These are phyloP conservation scores for Enoplosus armatus DNA, from an alignment of 2,797 vertebrate genomes.

Conservation along the genomic window DNA sequence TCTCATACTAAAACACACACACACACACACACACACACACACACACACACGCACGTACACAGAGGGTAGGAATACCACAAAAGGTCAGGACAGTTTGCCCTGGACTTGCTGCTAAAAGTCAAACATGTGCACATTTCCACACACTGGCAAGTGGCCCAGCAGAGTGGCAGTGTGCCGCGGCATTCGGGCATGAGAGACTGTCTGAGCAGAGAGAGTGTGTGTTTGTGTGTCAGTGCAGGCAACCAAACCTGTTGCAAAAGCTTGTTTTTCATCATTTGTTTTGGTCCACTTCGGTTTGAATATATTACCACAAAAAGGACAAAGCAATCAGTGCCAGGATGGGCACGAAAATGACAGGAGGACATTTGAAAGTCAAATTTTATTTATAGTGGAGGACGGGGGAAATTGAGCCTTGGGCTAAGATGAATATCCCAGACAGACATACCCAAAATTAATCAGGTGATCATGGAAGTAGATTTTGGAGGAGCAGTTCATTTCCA, in stretches of 20 bases:
- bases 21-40: slow-evolving; percentile 13
- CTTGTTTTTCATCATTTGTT: slow-evolving; percentile 49
- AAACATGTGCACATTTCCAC: slow-evolving; percentile 34
- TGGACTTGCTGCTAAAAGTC: slow-evolving; percentile 44
- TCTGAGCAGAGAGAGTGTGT: background rate
- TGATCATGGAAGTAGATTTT: slow-evolving; percentile 57
- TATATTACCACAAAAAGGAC: slow-evolving; percentile 41
- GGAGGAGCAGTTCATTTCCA: slow-evolving; percentile 54
- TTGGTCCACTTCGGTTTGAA: slow-evolving; percentile 38
- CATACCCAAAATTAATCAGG: slow-evolving; percentile 62
- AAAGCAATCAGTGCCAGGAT: slow-evolving; percentile 45
- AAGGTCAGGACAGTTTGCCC: slow-evolving; percentile 44
- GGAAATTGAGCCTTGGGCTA: slow-evolving; percentile 41
- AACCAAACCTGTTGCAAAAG: slow-evolving; percentile 47
- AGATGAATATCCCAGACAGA: slow-evolving; percentile 58
- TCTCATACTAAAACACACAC: slow-evolving; percentile 20
- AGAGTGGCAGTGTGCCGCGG: slow-evolving; percentile 25
- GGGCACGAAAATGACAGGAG: slow-evolving; percentile 36
- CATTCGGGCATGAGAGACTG: slow-evolving; percentile 41
- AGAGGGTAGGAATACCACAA: slow-evolving; percentile 13
- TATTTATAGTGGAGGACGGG: slow-evolving; percentile 38
- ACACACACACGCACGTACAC: slow-evolving; percentile 17
- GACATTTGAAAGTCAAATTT: slow-evolving; percentile 74
- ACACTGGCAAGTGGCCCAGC: slow-evolving; percentile 36
- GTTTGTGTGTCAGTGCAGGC: slow-evolving; percentile 13